A percentile compares a stretch with the other conserved stretches of the same genome.
Conservation (phyloP, 2,113 vertebrate species). For the Elachura formosa region DNA sequence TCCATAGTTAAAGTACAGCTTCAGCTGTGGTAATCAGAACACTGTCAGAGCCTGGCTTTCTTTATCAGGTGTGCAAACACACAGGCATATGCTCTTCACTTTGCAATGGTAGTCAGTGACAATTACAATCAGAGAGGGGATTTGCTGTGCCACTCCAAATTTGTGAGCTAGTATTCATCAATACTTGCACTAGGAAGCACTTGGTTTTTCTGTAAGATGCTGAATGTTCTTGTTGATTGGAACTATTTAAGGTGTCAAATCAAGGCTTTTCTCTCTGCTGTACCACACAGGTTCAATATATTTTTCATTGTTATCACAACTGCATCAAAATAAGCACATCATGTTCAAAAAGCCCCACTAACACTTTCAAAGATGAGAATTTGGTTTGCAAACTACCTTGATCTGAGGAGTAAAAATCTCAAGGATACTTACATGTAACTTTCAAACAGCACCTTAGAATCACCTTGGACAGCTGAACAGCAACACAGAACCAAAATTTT, state of each 20-base stretch:
- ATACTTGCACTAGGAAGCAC: not conserved
- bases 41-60: not conserved
- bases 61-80: not conserved
- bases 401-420: not conserved
- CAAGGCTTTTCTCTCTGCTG: not conserved
- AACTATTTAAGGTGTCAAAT: not conserved
- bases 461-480: not conserved
- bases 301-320: not conserved
- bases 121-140: constrained; percentile 28
- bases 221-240: constrained; percentile 27
- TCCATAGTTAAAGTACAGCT: not conserved
- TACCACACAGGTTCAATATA: not conserved
- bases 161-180: not conserved
- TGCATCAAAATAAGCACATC: not conserved
- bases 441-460: not conserved
- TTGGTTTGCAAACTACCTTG: not conserved
- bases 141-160: not conserved
- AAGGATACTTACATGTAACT: not conserved
- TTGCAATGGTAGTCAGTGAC: not conserved
- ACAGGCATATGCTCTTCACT: not conserved
- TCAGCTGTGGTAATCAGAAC: not conserved
- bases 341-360: not conserved
- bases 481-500: not conserved
- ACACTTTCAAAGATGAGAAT: not conserved
- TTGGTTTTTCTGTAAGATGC: not conserved